phyloP scores from a whole-genome alignment of 2,888 invertebrate species.

The Adelphocoris suturalis region DNA sequence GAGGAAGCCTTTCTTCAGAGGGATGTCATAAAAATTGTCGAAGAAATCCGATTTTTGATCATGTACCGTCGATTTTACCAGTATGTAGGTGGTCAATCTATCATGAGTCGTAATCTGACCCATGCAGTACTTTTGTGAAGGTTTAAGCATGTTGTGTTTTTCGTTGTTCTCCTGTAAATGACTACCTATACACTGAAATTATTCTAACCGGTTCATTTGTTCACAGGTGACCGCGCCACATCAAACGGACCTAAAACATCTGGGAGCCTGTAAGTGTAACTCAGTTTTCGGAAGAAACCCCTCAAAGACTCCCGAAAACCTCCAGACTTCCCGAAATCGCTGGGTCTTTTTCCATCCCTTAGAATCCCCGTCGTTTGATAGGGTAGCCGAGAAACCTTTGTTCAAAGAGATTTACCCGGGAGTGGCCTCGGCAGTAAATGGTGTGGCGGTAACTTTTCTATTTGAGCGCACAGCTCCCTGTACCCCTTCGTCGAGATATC shows the following conservation, averaged over 20 bases:
- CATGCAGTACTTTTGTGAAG: too few species aligned
- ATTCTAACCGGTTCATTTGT: not conserved
- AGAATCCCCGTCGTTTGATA: not conserved
- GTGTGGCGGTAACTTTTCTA: constrained; percentile 54
- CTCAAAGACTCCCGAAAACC: not conserved
- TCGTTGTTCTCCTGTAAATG: too few species aligned
- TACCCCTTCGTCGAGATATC: not conserved
- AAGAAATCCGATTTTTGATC: too few species aligned
- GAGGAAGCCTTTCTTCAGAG: too few species aligned
- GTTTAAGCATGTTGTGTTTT: too few species aligned
- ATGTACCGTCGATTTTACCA: too few species aligned
- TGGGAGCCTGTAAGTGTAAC: constrained; percentile 21
- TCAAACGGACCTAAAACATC: constrained; percentile 1
- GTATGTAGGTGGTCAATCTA: too few species aligned
- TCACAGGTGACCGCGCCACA: constrained; percentile 22
- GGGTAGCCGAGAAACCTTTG: not conserved
- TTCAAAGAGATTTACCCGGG: constrained; percentile 49
- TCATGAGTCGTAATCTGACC: too few species aligned
- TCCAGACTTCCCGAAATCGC: not conserved
- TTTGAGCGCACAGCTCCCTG: constrained; percentile 26
- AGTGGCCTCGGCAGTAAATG: constrained; percentile 46
- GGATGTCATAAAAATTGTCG: too few species aligned
- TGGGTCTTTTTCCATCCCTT: not conserved
- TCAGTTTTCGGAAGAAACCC: not conserved
- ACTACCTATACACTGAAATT: too few species aligned